Evolutionary conservation across 2,113 vertebrate species (phyloP), one percentile per base, ranked within the genome.

Genomic region (Boulengerochromis microlepis): DNA sequence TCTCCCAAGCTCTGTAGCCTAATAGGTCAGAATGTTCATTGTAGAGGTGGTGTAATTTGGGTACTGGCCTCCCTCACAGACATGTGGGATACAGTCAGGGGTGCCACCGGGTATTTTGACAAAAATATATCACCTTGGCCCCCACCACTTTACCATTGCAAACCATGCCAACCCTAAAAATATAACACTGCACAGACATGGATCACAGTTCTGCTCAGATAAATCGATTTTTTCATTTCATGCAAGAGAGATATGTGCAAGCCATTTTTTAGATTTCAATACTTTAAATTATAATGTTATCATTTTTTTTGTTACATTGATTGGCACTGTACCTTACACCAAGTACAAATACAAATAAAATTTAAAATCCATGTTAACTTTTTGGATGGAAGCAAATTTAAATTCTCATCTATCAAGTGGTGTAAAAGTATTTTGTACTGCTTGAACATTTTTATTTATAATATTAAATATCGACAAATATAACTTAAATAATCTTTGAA

Each of bases 291-390:
- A 22, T 53, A 4, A 54, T 24, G 53, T 13, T 56, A 56, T 56
- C 2, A 13, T 22, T 12, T 54, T 7, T 22, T 56, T 56, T 24
- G 22, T 56, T 24, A 13, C 11, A 56, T 24, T 56, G 53, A 56
- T 56, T 56, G 6, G 6, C 10, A 22, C 10, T 3, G 8, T 52
- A 0, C 0, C 2, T n/a, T 52, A 52, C 50, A 53, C 9, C 13
- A 16, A 31, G 8, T 59, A 59, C 26, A 10, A 56, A 13, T 56
- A 56, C 11, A 56, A 1, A 31, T 59, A 16, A 29, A 31, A 31
- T 59, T 59, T 3, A 18, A 59, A 59, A 31, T 59, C 5, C 57
- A 59, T 4, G 3, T 31, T 2, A 59, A 59, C 2, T 59, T 61
- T 61, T 61, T 61, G 9, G 29, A 10, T 59, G 56, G 56, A 59